phyloP scores from a whole-genome alignment of 2,888 invertebrate genomes.

The Mythimna vitellina region DNA sequence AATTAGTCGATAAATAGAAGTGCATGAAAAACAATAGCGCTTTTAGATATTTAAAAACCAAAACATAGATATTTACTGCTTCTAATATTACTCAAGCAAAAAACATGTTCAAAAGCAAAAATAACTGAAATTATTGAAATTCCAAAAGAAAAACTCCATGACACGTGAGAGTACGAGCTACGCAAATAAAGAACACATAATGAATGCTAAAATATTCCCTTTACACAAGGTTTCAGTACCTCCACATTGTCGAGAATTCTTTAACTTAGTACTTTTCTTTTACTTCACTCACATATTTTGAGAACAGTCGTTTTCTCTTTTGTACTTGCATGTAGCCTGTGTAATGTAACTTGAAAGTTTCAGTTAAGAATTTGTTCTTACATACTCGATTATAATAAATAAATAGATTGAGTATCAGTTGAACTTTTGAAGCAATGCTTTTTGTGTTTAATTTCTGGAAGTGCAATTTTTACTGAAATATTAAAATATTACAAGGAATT shows the following conservation, averaged over 20 bases:
- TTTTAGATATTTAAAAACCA: not conserved
- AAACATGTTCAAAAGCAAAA: not conserved
- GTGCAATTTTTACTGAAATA: not conserved
- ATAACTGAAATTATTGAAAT: conserved; percentile 15
- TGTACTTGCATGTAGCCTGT: conserved; percentile 13
- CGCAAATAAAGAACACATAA: conserved; percentile 42
- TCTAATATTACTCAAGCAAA: not conserved
- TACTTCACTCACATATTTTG: conserved; percentile 25
- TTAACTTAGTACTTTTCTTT: conserved; percentile 42
- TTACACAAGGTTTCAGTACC: conserved; percentile 24
- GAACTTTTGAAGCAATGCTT: no score
- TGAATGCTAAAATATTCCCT: conserved; percentile 52
- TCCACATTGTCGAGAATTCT: conserved; percentile 41
- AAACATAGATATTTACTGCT: not conserved
- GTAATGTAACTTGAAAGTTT: not conserved
- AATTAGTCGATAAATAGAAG: no score
- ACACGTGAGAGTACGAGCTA: conserved; percentile 15
- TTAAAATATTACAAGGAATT: not conserved
- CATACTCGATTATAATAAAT: not conserved
- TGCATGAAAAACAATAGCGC: not conserved
- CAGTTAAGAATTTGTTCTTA: not conserved
- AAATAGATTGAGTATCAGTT: no score
- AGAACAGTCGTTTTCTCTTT: conserved; percentile 28
- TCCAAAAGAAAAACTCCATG: conserved; percentile 16
- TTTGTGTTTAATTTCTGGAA: not conserved